phyloP scores from a whole-genome alignment of 2,888 invertebrate genomes.

The Altica lythri region DNA sequence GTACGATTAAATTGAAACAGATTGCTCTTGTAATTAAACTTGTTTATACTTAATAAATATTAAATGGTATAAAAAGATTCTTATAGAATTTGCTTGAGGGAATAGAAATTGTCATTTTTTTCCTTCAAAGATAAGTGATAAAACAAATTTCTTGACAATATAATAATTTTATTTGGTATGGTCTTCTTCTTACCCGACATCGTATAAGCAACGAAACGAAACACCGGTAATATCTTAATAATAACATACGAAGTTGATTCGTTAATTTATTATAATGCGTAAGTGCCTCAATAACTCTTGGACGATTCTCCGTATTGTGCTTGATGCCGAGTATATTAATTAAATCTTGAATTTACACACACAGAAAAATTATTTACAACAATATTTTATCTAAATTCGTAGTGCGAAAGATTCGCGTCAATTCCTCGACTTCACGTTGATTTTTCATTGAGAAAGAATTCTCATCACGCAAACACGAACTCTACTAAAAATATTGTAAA shows the following conservation, averaged over 20 bases:
- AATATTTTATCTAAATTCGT: no score
- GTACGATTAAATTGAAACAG: no score
- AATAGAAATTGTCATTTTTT: no score
- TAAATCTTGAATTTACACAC: conserved; percentile 34
- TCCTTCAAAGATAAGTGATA: conserved; percentile 12
- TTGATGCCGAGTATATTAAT: conserved; percentile 46
- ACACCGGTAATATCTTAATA: conserved; percentile 44
- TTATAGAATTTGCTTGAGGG: no score
- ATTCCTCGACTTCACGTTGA: no score
- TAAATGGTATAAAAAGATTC: no score
- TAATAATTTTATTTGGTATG: conserved; percentile 6
- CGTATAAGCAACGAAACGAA: conserved; percentile 17
- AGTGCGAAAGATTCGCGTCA: no score
- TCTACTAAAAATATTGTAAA: no score
- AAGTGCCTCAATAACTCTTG: conserved; percentile 40
- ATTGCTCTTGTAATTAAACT: no score
- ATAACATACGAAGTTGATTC: conserved; percentile 41
- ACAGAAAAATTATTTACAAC: not conserved
- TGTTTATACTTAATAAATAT: no score
- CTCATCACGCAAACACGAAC: no score
- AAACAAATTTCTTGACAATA: conserved; percentile 15
- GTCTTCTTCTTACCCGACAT: not conserved
- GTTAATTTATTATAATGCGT: conserved; percentile 47
- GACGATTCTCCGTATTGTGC: conserved; percentile 45
- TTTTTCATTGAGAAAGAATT: no score